Base-by-base conservation (phyloP, 1,140 invertebrate genomes). In the Limonius californicus region DNA sequence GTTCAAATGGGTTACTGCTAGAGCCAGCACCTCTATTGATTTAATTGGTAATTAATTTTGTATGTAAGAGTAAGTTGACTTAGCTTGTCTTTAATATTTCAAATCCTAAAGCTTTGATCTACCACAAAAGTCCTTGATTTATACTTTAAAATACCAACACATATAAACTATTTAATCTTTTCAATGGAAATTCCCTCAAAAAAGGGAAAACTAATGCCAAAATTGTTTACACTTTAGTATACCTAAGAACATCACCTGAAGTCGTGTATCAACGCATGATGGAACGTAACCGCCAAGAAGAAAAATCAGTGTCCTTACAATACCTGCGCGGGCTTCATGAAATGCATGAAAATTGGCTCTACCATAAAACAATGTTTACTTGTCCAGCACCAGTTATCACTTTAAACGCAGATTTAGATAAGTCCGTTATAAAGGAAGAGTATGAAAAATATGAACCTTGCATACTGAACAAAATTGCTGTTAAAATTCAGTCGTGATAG, bases 281-380 rank as follows among this genome's bases (percentile, higher is more conserved):
- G 65, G 78, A 83, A 67, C 81, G 94, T 58, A 87, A 86, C 6
- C 81, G 94, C 7, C 85, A 84, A 59, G 94, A 96, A 77, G 94
- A 96, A 73, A 84, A 84, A 64, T 80, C 80, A 66, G 84, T 93
- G 1, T 82, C 89, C 0, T 71, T 92, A 0, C 81, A 86, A 15
- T 94, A 94, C 76, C 77, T 95, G 2, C 79, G 87, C 70, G 82
- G 87, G 59, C 76, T 95, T 27, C 91, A 95, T 70, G 77, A 86
- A 53, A 78, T 92, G 16, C 91, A 96, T 78, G 92, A 96, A 78
- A 85, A 94, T 54, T 96, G 92, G 92, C 76, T 95, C 0, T 79
- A 84, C 47, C 76, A 83, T 55, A 82, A 81, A 60, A 78, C 79
- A 11, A 73, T 80, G 47, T 79, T 78, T 58, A 76, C 79, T 15